A percentile compares a stretch with the other conserved stretches of the same genome.
Evolutionary conservation across 2,888 invertebrate species (phyloP).

Genomic region (Punctoribates punctum): DNA sequence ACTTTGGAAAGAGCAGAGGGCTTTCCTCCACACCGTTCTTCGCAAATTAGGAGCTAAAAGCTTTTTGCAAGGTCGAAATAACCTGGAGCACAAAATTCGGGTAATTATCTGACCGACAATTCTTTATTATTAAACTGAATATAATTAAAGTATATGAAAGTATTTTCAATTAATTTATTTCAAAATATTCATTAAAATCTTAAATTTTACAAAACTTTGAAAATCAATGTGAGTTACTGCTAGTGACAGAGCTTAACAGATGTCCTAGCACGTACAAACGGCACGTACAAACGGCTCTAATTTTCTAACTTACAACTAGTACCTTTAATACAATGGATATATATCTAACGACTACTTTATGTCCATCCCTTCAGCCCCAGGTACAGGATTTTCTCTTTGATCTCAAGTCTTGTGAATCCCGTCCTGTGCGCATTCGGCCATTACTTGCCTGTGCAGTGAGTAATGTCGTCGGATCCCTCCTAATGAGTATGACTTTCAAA

Average conservation of each 20-base stretch:
- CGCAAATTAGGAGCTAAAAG: conserved; percentile 83
- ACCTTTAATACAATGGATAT: too few relatives aligned
- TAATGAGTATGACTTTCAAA: conserved; percentile 78
- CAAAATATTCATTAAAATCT: too few relatives aligned
- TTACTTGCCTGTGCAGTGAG: conserved; percentile 75
- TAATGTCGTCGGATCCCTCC: conserved; percentile 83
- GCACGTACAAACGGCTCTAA: too few relatives aligned
- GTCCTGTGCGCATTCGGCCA: conserved; percentile 69
- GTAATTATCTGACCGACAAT: conserved; percentile 44
- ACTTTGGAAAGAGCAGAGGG: conserved; percentile 83
- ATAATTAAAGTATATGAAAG: neutral
- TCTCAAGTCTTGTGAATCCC: conserved; percentile 52
- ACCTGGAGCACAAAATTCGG: conserved; percentile 65
- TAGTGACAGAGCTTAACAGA: too few relatives aligned
- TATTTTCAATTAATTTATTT: too few relatives aligned
- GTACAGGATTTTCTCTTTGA: conserved; percentile 69
- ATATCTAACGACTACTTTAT: too few relatives aligned
- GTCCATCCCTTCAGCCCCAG: too few relatives aligned
- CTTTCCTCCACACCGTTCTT: conserved; percentile 78
- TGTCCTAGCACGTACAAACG: too few relatives aligned
- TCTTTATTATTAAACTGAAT: neutral
- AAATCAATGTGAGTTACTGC: too few relatives aligned
- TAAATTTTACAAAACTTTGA: neutral
- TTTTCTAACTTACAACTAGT: too few relatives aligned
- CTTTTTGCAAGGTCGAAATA: conserved; percentile 71